Conservation (phyloP, 2,888 invertebrate species). For the Dicroscelio sp. region DNA sequence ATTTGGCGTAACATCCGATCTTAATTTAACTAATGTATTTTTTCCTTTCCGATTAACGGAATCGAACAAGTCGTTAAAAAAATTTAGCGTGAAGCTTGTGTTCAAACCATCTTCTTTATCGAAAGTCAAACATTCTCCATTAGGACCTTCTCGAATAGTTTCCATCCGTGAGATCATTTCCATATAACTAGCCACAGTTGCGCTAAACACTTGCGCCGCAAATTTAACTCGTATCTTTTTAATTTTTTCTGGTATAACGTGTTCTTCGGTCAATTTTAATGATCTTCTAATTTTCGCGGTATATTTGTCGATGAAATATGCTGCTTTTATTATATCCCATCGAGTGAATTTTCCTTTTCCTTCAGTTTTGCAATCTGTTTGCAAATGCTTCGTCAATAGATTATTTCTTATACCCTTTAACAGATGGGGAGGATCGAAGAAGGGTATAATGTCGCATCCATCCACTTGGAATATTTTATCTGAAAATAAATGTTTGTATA, state of each 20-base stretch:
- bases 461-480: too few species aligned
- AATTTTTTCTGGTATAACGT: background rate
- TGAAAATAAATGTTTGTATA: too few species aligned
- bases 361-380: background rate
- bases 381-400: background rate
- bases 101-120: too few species aligned
- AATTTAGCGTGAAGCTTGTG: too few species aligned
- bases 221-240: background rate
- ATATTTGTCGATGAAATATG: background rate
- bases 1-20: too few species aligned
- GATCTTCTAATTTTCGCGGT: background rate
- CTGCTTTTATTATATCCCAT: background rate
- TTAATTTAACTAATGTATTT: too few species aligned
- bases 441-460: too few species aligned
- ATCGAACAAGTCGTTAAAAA: too few species aligned
- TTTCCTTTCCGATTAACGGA: too few species aligned
- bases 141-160: too few species aligned
- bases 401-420: background rate
- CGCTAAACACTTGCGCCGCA: background rate
- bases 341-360: too few species aligned
- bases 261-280: background rate
- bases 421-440: background rate
- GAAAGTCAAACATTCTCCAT: too few species aligned
- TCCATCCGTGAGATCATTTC: background rate
- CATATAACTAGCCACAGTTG: background rate